These are phyloP conservation scores for Grammomys dolichurus DNA, from an alignment of 2,113 vertebrate species.

Conservation along the genomic window DNA sequence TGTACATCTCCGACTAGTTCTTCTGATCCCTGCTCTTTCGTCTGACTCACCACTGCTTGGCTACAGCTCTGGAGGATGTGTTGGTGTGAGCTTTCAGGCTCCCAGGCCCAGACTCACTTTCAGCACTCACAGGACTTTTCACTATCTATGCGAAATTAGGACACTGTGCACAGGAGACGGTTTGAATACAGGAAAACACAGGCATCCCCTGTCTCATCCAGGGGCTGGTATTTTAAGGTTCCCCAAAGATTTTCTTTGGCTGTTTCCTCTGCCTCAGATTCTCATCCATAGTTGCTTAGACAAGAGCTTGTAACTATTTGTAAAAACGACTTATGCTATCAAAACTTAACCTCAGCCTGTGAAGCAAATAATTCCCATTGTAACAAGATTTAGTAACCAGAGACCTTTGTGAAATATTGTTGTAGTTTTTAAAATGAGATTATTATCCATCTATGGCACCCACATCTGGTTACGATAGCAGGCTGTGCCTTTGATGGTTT, in stretches of 20 bases:
- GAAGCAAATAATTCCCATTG: conserved; percentile 31
- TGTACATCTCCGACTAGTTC: not conserved
- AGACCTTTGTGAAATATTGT: conserved; percentile 65
- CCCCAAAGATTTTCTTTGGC: not conserved
- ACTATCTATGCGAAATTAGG: not conserved
- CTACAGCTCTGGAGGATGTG: not conserved
- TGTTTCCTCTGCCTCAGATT: not conserved
- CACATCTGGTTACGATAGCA: conserved; percentile 51
- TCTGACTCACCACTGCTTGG: not conserved
- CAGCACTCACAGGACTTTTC: not conserved
- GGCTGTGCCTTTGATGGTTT: not conserved
- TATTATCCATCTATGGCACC: conserved; percentile 58
- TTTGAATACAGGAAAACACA: not conserved
- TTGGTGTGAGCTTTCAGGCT: too few species aligned
- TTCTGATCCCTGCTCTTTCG: not conserved
- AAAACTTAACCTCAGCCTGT: conserved; percentile 48
- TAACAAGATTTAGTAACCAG: conserved; percentile 73
- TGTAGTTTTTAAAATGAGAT: conserved; percentile 69
- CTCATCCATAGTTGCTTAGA: conserved; percentile 23
- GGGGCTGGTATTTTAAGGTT: not conserved
- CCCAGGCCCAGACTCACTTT: not conserved
- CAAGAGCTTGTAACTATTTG: conserved; percentile 59
- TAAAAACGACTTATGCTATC: conserved; percentile 41
- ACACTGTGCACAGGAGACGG: not conserved
- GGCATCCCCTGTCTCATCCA: not conserved